These are phyloP conservation scores for Chrysolophus pictus DNA, from an alignment of 2,797 vertebrate genomes.

Conservation along the genomic window DNA sequence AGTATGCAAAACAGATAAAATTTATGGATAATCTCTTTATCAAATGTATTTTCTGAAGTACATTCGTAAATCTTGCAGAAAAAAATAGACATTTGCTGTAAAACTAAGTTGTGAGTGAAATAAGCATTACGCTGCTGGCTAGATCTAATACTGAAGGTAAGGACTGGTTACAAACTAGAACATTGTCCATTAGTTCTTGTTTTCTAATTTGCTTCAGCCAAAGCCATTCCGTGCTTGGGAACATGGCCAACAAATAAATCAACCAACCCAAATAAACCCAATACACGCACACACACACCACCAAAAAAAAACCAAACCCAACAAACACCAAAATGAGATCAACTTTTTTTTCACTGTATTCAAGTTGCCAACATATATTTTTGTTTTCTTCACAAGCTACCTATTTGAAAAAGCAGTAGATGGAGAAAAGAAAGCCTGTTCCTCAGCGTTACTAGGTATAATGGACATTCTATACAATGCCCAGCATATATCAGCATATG, in stretches of 20 bases:
- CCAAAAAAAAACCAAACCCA: background rate
- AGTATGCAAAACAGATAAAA: background rate
- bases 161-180: background rate
- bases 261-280: background rate
- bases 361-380: background rate
- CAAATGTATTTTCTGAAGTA: background rate
- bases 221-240: background rate
- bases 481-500: background rate
- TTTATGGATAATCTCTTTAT: background rate
- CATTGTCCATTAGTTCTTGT: background rate
- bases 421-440: background rate
- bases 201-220: background rate
- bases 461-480: background rate
- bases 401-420: background rate
- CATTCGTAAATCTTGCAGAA: background rate
- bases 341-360: background rate
- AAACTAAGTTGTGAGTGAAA: background rate
- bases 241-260: background rate
- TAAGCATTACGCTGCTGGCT: background rate
- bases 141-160: background rate
- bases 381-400: background rate
- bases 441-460: background rate
- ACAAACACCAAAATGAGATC: background rate
- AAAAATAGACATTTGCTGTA: background rate
- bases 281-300: background rate